Percentiles rank a stretch among this genome's conserved stretches.
Evolutionary conservation across 37 sponge, comb jelly and placozoan genomes (phyloP).

Genomic region (Spongia lamella): DNA sequence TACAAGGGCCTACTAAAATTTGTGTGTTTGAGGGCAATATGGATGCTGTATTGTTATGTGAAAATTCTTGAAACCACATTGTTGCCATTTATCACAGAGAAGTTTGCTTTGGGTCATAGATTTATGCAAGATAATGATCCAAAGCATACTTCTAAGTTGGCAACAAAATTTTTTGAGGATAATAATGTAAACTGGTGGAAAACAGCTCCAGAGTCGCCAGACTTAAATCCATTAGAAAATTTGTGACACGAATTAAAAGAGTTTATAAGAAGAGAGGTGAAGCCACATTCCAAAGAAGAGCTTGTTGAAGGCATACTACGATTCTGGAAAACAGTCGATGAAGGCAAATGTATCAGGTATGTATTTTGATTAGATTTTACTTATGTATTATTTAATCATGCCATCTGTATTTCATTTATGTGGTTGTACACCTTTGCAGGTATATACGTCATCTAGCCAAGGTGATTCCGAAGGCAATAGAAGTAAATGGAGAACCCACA

Average conservation of each 20-base stretch:
- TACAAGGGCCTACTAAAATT: not conserved
- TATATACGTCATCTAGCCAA: no score
- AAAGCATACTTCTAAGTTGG: slow-evolving; percentile 1
- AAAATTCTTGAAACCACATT: not conserved
- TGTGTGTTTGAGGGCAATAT: not conserved
- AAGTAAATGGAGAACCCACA: no score
- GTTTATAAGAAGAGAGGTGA: slow-evolving; percentile 22
- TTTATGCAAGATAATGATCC: slow-evolving; percentile 16
- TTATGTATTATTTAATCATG: no score
- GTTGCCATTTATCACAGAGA: slow-evolving; percentile 1
- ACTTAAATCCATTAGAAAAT: slow-evolving; percentile 7
- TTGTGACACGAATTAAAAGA: slow-evolving; percentile 7
- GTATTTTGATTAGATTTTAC: no score
- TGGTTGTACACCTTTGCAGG: no score
- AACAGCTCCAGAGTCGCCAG: slow-evolving; percentile 18
- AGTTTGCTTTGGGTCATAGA: slow-evolving; percentile 2
- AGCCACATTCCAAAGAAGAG: slow-evolving; percentile 16
- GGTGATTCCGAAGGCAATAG: no score
- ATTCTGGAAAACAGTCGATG: slow-evolving; percentile 23
- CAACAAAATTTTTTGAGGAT: slow-evolving; percentile 1
- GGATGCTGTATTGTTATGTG: not conserved
- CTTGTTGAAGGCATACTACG: slow-evolving; percentile 6
- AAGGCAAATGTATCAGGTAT: not conserved
- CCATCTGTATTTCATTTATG: no score
- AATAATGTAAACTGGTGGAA: slow-evolving; percentile 9